Base-by-base conservation (phyloP, 2,888 invertebrate genomes). In the Lottia gigantea region DNA sequence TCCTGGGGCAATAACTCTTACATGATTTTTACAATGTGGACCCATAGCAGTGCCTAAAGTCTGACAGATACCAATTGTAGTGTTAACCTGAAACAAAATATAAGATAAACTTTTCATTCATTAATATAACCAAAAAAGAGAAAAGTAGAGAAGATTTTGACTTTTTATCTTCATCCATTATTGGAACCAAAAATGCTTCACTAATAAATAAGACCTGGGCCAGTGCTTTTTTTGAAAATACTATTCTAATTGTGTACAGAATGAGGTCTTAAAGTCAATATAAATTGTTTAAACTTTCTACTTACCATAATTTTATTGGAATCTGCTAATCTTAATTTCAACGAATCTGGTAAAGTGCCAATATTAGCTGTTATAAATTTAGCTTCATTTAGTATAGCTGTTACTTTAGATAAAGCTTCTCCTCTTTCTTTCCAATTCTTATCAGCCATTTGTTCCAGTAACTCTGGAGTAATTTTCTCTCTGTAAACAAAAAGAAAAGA, bases 11-110 rank as follows among this genome's bases (percentile, higher is more conserved):
- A 97, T 91, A 0, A 92, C 92, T 76, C 94, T 91, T 23, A 96
- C 92, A 83, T 96, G 94, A 66, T 92, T 92, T 83, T 94, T 95
- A 82, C 94, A 93, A 65, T 93, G 92, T 19, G 83, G 81, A 4
- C 97, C 97, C 92, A 97, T 94, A 0, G 95, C 94, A 0, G 91
- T 91, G 0, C 94, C 95, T 40, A 98, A 89, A 46, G 91, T 91
- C 82, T 95, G 94, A 84, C 96, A 95, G 73, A 97, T 93, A 71
- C 93, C 92, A 63, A 97, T 89, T 0, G 97, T 92, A 19, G 93
- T 92, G 82, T 94, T 94, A 0, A 95, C 95, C 87, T 88, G 79
- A 61, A 77, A 79, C 45, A 68, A 67, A 64, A 55, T 7, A 31
- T 31, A 31, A 31, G 6, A 4, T 6, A 31, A 31, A 31, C 31